Conservation (phyloP, 1,140 invertebrate genomes). For the Ylistrum balloti region DNA sequence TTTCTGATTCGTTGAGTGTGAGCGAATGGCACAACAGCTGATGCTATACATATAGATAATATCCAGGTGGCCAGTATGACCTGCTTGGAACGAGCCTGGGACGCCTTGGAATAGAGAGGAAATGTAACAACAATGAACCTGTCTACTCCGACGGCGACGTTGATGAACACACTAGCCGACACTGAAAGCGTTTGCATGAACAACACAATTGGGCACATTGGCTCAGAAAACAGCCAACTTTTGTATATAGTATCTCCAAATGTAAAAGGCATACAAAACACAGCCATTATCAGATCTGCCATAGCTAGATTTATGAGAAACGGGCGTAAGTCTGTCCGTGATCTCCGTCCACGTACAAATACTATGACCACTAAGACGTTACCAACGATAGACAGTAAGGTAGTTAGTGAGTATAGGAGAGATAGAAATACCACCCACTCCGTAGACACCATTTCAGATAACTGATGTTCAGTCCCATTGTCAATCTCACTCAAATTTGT, state of each 20-base stretch:
- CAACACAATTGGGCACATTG: constrained; percentile 73
- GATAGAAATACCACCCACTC: constrained; percentile 2
- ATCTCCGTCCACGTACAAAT: constrained; percentile 72
- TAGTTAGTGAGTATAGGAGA: constrained; percentile 63
- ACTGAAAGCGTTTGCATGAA: constrained; percentile 74
- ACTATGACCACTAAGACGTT: constrained; percentile 78
- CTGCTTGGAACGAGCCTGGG: constrained; percentile 36
- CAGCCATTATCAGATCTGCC: constrained; percentile 61
- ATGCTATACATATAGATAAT: constrained; percentile 47
- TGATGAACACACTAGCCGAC: constrained; percentile 69
- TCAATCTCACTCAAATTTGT: not conserved
- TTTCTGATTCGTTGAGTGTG: not conserved
- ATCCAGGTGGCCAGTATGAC: constrained; percentile 58
- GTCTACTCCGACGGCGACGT: constrained; percentile 65
- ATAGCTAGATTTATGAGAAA: constrained; percentile 62
- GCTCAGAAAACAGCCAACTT: constrained; percentile 70
- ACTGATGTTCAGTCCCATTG: not conserved
- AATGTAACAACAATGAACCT: constrained; percentile 71
- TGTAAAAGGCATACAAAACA: constrained; percentile 80
- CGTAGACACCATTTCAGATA: not conserved
- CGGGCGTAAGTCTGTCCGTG: constrained; percentile 75
- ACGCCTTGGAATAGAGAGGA: constrained; percentile 65
- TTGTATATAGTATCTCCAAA: constrained; percentile 69
- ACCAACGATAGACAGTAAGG: constrained; percentile 75
- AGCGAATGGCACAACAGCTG: constrained; percentile 46